Evolutionary conservation across 2,113 vertebrate species (phyloP).

Genomic region (Calonectris borealis): DNA sequence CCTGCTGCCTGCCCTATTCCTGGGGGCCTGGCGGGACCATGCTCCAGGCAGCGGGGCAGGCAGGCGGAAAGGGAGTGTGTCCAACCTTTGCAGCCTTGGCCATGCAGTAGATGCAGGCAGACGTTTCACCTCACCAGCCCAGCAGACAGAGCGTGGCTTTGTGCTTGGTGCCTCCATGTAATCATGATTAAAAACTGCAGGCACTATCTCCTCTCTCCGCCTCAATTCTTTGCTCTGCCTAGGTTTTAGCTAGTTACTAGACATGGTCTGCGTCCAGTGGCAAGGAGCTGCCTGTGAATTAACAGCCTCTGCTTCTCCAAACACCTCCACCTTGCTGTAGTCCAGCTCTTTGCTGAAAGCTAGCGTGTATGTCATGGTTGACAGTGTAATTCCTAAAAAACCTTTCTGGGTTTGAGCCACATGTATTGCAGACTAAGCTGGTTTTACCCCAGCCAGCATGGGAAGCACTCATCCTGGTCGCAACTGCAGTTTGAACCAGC

Average conservation of each 20-base stretch:
- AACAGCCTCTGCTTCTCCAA: neutral
- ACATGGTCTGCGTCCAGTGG: neutral
- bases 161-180: neutral
- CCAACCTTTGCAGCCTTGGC: fast-evolving
- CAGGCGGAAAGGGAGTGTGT: fast-evolving
- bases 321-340: neutral
- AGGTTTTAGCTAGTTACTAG: neutral
- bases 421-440: neutral
- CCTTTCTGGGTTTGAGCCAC: neutral
- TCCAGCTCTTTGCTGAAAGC: neutral
- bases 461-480: fast-evolving
- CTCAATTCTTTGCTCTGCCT: neutral
- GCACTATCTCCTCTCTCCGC: neutral
- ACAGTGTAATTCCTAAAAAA: neutral
- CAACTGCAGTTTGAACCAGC: neutral
- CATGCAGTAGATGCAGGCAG: fast-evolving
- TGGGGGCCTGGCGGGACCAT: fast-evolving
- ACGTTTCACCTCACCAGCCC: neutral
- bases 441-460: neutral
- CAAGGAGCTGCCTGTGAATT: fast-evolving
- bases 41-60: fast-evolving
- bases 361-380: neutral
- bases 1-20: neutral
- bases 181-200: neutral
- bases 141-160: neutral